Base-by-base conservation (phyloP, 2,888 invertebrate species). In the Drosophila austrosaltans region DNA sequence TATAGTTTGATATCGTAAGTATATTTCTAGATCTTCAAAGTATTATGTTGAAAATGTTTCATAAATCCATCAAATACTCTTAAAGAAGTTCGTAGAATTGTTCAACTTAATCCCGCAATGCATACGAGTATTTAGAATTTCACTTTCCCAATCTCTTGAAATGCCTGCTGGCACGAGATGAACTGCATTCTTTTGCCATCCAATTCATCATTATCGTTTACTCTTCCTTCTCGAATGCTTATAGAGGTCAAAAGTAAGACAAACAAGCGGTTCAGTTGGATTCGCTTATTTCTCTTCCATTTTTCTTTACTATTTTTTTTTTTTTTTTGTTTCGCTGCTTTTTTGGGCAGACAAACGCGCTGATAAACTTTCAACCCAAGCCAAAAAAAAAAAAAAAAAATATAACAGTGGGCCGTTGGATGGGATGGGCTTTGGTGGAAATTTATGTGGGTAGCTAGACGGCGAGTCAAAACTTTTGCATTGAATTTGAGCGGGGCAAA, bases 201-300 rank as follows among this genome's bases (percentile, higher is more conserved):
- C 72, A 79, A 84, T 88, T 79, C 88, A 82, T 85, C 89, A 87
- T 85, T 82, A 89, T 89, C 77, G 86, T 71, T 59, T 66, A 70
- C 44, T 36, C n/a, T 8, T 36, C 42, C 60, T 10, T 5, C 12
- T 57, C 36, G 16, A 42, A 61, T 72, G 69, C 66, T 87, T 87
- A 84, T 84, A 82, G 89, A 84, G 83, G 83, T 84, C 83, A 84
- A 84, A 84, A 89, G 83, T 84, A 84, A 89, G 83, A 89, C 89
- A 89, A 84, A 84, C 89, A 84, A 88, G 78, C 75, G 78, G 86
- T 73, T 66, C 65, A 66, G 72, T 62, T 70, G 61, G 64, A 58
- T 53, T 64, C 48, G 25, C 25, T 48, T 48, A 48, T 48, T 48
- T 7, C 48, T 10, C 25, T 48, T 48, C 4, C 25, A 8, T 48